Conservation (phyloP, 2,113 vertebrate genomes). For the Columba janthina region DNA sequence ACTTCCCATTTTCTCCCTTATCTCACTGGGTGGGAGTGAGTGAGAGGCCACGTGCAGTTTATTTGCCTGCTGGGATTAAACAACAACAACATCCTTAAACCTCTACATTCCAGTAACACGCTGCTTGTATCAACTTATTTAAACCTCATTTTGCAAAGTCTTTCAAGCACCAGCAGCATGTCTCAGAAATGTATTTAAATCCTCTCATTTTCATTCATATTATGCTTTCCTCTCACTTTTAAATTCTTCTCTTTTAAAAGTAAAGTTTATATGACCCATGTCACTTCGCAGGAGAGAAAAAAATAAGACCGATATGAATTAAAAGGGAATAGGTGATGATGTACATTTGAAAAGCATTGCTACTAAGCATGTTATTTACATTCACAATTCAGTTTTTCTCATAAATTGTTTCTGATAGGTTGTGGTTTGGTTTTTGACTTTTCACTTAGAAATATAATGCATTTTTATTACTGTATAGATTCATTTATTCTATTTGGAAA, state of each 20-base stretch:
- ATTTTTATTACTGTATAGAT: constrained; percentile 11
- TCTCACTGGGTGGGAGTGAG: no score
- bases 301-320: background rate
- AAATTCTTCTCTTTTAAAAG: background rate
- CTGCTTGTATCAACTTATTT: background rate
- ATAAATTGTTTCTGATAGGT: background rate
- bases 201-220: constrained; percentile 32
- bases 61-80: no score
- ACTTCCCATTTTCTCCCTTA: no score
- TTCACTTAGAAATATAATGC: background rate
- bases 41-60: no score
- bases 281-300: background rate
- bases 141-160: background rate
- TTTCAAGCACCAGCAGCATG: background rate
- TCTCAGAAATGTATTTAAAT: constrained; percentile 21
- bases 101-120: background rate
- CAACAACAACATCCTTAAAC: background rate
- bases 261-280: background rate
- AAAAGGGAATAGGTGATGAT: background rate
- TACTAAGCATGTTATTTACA: background rate
- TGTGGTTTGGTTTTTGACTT: background rate
- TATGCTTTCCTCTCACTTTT: background rate
- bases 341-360: background rate
- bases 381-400: background rate
- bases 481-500: constrained; percentile 30